Percentiles rank a stretch among this genome's conserved stretches.
These are phyloP conservation scores for Oryzias melastigma DNA, from an alignment of 2,113 vertebrate species.

Conservation along the genomic window DNA sequence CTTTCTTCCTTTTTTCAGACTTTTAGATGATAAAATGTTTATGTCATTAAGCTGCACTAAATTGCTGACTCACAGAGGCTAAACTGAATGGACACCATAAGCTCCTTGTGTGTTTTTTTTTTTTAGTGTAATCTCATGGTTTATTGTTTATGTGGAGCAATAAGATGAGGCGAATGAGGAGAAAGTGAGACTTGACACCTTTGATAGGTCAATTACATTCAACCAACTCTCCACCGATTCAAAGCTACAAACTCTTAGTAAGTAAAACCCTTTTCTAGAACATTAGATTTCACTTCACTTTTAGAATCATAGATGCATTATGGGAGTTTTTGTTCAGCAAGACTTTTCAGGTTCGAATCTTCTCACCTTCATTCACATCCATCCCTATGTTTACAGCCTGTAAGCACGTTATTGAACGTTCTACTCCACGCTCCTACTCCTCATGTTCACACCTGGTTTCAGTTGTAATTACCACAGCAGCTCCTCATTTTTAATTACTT, in stretches of 20 bases:
- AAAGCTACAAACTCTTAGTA: slow-evolving; percentile 8
- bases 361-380: too few relatives aligned
- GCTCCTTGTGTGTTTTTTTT: slow-evolving; percentile 40
- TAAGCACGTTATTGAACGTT: too few relatives aligned
- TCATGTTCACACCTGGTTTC: too few relatives aligned
- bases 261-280: slow-evolving; percentile 26
- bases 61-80: slow-evolving; percentile 7
- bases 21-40: slow-evolving; percentile 36
- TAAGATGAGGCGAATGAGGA: slow-evolving; percentile 49
- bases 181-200: slow-evolving; percentile 32
- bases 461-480: too few relatives aligned
- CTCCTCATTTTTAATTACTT: too few relatives aligned
- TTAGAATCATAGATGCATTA: too few relatives aligned
- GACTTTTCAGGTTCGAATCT: too few relatives aligned
- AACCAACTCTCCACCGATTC: slow-evolving; percentile 10
- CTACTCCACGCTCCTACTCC: too few relatives aligned
- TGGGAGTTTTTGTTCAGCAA: too few relatives aligned
- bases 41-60: slow-evolving; percentile 47
- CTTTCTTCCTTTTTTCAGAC: not conserved
- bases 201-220: slow-evolving; percentile 32
- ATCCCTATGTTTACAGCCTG: too few relatives aligned
- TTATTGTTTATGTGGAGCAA: slow-evolving; percentile 15
- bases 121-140: slow-evolving; percentile 46
- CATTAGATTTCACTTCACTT: slow-evolving; percentile 11
- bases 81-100: slow-evolving; percentile 52